These are phyloP conservation scores for Cossypha caffra DNA, from an alignment of 2,797 vertebrate genomes.

Conservation along the genomic window DNA sequence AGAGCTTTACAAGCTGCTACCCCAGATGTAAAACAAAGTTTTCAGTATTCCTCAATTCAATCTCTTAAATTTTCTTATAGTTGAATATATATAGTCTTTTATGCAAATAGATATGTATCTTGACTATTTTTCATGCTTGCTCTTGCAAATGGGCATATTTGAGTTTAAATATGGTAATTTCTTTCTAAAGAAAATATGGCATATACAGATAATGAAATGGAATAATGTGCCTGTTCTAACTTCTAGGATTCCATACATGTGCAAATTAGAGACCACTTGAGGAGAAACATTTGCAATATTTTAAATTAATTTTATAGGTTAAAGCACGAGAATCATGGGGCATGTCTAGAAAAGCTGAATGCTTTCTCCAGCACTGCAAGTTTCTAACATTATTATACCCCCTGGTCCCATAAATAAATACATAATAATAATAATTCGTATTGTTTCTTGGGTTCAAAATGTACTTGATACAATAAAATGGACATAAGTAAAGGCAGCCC, in stretches of 20 bases:
- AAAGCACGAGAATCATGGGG: background rate
- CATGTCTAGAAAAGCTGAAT: background rate
- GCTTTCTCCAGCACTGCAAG: background rate
- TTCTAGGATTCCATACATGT: slow-evolving; percentile 1
- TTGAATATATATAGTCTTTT: background rate
- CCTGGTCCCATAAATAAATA: background rate
- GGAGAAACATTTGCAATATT: background rate
- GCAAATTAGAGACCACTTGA: slow-evolving; percentile 39
- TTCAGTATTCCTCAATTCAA: background rate
- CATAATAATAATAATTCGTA: background rate
- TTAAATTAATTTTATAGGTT: slow-evolving; percentile 4
- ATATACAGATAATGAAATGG: background rate
- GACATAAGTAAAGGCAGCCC: background rate
- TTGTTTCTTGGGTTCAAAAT: background rate
- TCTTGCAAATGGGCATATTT: background rate
- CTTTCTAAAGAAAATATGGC: slow-evolving; percentile 26
- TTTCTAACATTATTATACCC: background rate
- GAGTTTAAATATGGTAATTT: slow-evolving; percentile 1
- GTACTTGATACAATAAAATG: background rate
- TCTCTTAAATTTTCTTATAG: background rate
- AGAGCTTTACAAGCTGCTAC: background rate
- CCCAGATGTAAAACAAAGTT: background rate
- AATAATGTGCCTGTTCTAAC: background rate
- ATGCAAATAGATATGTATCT: slow-evolving; percentile 20
- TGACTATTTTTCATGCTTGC: background rate